A percentile compares a stretch with the other conserved stretches of the same genome.
Conservation (phyloP, 2,797 vertebrate species). For the Sebastes minor region DNA sequence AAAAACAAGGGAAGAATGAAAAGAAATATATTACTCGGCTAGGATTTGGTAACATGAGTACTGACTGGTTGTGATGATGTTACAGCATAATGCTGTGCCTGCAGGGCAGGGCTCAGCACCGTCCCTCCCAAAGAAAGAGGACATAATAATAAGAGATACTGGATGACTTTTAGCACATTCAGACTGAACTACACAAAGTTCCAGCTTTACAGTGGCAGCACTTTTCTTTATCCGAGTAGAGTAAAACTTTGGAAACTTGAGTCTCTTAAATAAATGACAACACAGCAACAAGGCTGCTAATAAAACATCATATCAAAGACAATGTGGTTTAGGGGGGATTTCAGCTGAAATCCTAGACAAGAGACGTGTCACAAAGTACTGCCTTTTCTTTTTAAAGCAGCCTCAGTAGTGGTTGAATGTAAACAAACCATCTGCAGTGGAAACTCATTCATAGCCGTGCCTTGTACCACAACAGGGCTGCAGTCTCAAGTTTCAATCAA, state of each 20-base stretch:
- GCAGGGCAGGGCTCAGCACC: slow-evolving; percentile 56
- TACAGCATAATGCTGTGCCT: slow-evolving; percentile 34
- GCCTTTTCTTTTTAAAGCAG: slow-evolving; percentile 26
- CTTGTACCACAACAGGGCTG: slow-evolving; percentile 27
- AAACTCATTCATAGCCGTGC: slow-evolving; percentile 46
- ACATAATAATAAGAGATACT: slow-evolving; percentile 59
- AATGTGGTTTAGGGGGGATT: slow-evolving; percentile 48
- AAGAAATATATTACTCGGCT: slow-evolving; percentile 22
- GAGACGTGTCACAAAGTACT: slow-evolving; percentile 19
- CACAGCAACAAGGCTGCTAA: slow-evolving; percentile 39
- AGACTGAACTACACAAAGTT: slow-evolving; percentile 28
- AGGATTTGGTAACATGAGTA: slow-evolving; percentile 53
- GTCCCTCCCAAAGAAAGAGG: slow-evolving; percentile 43
- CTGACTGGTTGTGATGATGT: slow-evolving; percentile 17
- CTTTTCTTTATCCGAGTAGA: slow-evolving; percentile 1
- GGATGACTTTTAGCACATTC: slow-evolving; percentile 41
- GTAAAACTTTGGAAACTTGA: slow-evolving; percentile 41
- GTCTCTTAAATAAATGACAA: slow-evolving; percentile 34
- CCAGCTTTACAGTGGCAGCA: slow-evolving; percentile 28
- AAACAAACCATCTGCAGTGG: slow-evolving; percentile 56
- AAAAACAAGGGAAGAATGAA: slow-evolving; percentile 11
- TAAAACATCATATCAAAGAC: slow-evolving; percentile 60
- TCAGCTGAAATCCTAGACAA: slow-evolving; percentile 43
- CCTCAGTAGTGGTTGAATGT: slow-evolving; percentile 52
- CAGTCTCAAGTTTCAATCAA: slow-evolving; percentile 43